phyloP scores from a whole-genome alignment of 2,113 vertebrate species.

The Toxostoma redivivum region DNA sequence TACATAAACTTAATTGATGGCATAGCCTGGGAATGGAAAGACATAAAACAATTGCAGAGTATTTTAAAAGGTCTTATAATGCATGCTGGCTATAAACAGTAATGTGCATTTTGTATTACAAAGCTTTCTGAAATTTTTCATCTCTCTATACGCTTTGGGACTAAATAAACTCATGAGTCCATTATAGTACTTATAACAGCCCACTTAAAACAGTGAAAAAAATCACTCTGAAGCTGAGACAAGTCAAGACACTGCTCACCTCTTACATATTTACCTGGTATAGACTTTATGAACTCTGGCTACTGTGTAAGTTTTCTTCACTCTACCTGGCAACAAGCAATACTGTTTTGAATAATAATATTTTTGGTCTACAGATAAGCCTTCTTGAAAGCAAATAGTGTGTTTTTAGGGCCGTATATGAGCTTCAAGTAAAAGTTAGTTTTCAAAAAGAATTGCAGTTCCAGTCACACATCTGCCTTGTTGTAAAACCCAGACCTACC shows the following conservation, averaged over 20 bases:
- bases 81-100: neutral
- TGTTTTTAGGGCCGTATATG: accelerated
- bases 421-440: neutral
- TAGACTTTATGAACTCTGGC: neutral
- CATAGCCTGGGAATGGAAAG: conserved; percentile 11
- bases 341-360: neutral
- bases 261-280: neutral
- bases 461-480: neutral
- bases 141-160: neutral
- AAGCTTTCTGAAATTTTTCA: conserved; percentile 15
- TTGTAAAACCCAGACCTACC: neutral
- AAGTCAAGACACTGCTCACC: neutral
- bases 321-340: neutral
- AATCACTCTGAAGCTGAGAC: neutral
- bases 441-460: neutral
- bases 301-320: neutral
- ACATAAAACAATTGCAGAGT: conserved; percentile 22
- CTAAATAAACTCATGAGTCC: neutral
- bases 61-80: neutral
- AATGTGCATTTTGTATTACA: neutral
- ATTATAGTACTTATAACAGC: neutral
- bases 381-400: neutral
- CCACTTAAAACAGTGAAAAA: conserved; percentile 6
- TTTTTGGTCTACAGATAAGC: neutral
- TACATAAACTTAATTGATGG: neutral